phyloP scores from a whole-genome alignment of 2,113 vertebrate genomes.

The Pomatostomus ruficeps region DNA sequence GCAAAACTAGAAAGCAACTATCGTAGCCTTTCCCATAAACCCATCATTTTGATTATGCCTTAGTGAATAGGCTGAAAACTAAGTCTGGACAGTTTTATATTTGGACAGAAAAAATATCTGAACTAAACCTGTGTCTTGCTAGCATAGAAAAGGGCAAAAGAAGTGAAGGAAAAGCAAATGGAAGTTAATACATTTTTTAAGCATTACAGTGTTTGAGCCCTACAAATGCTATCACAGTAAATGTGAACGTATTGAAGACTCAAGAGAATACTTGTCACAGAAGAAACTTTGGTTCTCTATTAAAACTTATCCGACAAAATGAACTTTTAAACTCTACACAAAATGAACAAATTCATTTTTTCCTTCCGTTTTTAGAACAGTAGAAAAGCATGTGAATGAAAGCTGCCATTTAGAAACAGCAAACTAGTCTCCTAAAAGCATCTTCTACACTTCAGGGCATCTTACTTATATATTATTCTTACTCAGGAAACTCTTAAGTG shows the following conservation, averaged over 20 bases:
- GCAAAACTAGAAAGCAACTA: not conserved
- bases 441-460: not conserved
- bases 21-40: not conserved
- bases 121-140: not conserved
- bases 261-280: not conserved
- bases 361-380: not conserved
- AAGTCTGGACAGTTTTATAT: not conserved
- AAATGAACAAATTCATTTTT: not conserved
- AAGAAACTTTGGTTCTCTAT: not conserved
- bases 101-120: not conserved
- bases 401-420: not conserved
- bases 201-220: not conserved
- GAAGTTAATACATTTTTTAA: not conserved
- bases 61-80: not conserved
- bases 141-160: not conserved
- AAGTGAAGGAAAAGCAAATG: not conserved
- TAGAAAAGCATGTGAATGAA: not conserved
- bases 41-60: not conserved
- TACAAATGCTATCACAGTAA: not conserved
- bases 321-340: not conserved
- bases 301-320: not conserved
- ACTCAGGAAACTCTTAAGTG: not conserved
- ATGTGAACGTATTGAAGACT: not conserved
- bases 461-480: not conserved
- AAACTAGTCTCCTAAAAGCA: not conserved